phyloP scores from a whole-genome alignment of 2,888 invertebrate species.

The Unio pictorum region DNA sequence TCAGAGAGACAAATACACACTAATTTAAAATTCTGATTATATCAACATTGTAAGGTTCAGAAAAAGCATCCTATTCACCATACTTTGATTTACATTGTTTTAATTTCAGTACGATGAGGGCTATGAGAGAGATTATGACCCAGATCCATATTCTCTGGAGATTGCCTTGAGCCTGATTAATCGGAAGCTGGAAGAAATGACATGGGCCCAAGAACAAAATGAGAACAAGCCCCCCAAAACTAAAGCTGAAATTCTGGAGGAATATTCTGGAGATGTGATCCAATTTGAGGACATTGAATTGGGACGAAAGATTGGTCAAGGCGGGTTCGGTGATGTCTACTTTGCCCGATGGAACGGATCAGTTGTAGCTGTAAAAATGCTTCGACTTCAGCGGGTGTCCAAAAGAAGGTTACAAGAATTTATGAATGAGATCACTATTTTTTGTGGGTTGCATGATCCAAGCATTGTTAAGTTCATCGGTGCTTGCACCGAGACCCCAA shows the following conservation, averaged over 20 bases:
- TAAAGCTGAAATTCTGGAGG: slow-evolving; percentile 7
- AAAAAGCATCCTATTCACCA: no score
- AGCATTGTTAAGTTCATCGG: slow-evolving; percentile 33
- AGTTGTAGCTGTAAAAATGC: slow-evolving; percentile 35
- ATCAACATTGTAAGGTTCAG: no score
- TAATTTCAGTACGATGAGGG: no score
- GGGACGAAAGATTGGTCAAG: slow-evolving; percentile 24
- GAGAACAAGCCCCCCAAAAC: slow-evolving; percentile 12
- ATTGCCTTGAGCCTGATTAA: slow-evolving; percentile 5
- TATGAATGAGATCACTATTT: slow-evolving; percentile 16
- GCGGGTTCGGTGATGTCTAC: slow-evolving; percentile 31
- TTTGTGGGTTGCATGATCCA: slow-evolving; percentile 29
- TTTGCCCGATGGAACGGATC: slow-evolving; percentile 25
- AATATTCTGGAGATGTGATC: slow-evolving; percentile 13
- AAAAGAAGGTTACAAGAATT: slow-evolving; percentile 18
- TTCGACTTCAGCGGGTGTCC: slow-evolving; percentile 18
- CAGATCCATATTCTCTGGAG: not conserved
- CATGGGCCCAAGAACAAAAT: slow-evolving; percentile 8
- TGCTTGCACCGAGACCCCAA: slow-evolving; percentile 22
- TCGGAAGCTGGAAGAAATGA: slow-evolving; percentile 6
- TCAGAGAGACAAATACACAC: no score
- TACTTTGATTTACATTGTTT: no score
- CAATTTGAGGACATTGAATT: slow-evolving; percentile 20
- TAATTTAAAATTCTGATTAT: no score
- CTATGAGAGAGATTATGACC: not conserved